A percentile compares a stretch with the other conserved stretches of the same genome.
Evolutionary conservation across 1,140 invertebrate species (phyloP).

Genomic region (Orchestia grillus): DNA sequence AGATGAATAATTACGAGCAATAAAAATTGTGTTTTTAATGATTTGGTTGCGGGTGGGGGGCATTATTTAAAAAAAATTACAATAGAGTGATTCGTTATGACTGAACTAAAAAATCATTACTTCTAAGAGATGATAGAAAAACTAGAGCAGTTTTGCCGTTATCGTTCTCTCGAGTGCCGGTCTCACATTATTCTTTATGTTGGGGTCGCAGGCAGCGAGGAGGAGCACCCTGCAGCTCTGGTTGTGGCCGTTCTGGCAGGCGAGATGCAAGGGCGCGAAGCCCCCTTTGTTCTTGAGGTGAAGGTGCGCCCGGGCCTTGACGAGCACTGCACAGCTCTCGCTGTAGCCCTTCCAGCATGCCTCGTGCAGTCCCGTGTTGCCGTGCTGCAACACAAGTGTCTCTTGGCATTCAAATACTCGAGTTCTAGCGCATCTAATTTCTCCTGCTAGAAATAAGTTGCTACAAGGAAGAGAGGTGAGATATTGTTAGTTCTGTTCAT

Average conservation of each 20-base stretch:
- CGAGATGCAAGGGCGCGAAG: conserved; percentile 92
- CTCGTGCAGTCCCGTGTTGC: conserved; percentile 93
- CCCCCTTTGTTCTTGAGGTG: conserved; percentile 87
- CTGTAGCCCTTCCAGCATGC: conserved; percentile 95
- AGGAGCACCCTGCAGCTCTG: conserved; percentile 91
- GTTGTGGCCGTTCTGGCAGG: conserved; percentile 96
- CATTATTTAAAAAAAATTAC: no score
- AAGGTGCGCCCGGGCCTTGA: conserved; percentile 79
- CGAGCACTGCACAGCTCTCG: conserved; percentile 83
- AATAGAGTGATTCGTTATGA: no score
- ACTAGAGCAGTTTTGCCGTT: no score
- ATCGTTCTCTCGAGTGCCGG: conserved; percentile 42
- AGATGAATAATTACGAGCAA: neutral
- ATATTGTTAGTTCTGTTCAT: neutral
- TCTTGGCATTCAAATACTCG: neutral
- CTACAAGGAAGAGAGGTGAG: neutral
- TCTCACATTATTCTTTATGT: conserved; percentile 89
- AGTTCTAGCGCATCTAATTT: no score
- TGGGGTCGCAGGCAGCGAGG: conserved; percentile 86
- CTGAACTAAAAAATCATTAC: no score
- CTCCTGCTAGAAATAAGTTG: no score
- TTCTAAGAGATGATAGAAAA: no score
- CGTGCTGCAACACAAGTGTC: conserved; percentile 78
- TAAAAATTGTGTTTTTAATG: neutral
- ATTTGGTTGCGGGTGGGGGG: no score